Conservation (phyloP, 2,797 vertebrate genomes). For the Iguana delicatissima region DNA sequence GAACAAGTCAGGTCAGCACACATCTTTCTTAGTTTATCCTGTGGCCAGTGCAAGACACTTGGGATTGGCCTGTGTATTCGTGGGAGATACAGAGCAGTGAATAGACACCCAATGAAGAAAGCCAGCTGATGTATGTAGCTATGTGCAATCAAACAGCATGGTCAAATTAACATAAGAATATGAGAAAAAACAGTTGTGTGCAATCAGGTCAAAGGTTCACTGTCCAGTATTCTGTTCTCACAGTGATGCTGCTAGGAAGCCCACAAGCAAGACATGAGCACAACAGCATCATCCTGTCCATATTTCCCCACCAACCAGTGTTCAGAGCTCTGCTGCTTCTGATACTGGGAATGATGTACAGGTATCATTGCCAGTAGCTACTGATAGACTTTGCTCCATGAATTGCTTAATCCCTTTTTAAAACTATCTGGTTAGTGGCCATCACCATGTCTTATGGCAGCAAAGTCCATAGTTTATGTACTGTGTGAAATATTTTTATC, state of each 20-base stretch:
- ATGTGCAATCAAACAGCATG: neutral
- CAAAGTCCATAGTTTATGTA: neutral
- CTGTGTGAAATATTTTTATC: neutral
- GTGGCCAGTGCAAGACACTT: neutral
- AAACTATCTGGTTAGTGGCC: neutral
- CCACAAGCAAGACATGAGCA: neutral
- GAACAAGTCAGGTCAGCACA: slow-evolving; percentile 80
- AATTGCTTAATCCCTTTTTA: neutral
- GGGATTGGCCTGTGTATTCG: neutral
- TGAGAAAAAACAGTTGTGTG: neutral
- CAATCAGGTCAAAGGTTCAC: neutral
- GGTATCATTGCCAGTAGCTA: neutral
- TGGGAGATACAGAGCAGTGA: neutral
- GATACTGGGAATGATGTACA: neutral
- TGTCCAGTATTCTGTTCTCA: neutral
- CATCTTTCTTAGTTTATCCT: neutral
- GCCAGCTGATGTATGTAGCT: neutral
- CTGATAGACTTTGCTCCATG: neutral
- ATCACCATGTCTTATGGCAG: neutral
- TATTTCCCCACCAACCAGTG: neutral
- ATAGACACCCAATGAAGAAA: neutral
- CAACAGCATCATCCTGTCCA: neutral
- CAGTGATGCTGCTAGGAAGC: neutral
- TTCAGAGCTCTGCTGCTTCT: neutral
- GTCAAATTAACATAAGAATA: neutral